phyloP scores from a whole-genome alignment of 53 echinoderm and acorn worm genomes.

The Paracentrotus lividus region DNA sequence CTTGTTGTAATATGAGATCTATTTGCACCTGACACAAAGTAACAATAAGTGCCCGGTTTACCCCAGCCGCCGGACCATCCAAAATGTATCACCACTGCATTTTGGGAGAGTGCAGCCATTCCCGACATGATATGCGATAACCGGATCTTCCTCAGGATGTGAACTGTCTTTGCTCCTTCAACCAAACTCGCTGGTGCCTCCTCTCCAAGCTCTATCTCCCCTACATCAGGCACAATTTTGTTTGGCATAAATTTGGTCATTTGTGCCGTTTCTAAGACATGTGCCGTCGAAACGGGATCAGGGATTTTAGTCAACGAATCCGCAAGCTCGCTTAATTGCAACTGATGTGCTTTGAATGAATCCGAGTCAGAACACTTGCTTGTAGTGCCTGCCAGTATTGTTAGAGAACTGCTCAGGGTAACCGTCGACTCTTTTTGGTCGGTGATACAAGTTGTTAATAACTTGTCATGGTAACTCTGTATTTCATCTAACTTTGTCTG shows the following conservation, averaged over 20 bases:
- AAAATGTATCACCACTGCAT: background rate
- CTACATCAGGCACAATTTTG: background rate
- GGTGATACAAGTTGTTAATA: background rate
- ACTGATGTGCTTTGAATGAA: background rate
- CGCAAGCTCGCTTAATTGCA: background rate
- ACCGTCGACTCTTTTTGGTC: background rate
- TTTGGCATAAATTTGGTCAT: background rate
- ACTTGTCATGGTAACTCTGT: background rate
- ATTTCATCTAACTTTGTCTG: background rate
- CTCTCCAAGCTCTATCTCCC: background rate
- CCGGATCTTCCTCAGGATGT: background rate
- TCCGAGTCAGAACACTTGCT: background rate
- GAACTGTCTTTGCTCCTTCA: background rate
- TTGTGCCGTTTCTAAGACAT: background rate
- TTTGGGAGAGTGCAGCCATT: background rate
- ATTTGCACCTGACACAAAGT: conserved; percentile 1
- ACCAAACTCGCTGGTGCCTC: background rate
- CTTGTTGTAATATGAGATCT: background rate
- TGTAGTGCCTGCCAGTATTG: background rate
- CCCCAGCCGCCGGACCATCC: background rate
- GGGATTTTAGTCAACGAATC: background rate
- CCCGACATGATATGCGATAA: background rate
- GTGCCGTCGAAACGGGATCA: background rate
- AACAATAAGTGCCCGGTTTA: background rate
- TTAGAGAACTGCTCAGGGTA: background rate